Percentiles rank a stretch among this genome's conserved stretches.
phyloP scores from a whole-genome alignment of 2,797 vertebrate genomes.

The Erethizon dorsatum region DNA sequence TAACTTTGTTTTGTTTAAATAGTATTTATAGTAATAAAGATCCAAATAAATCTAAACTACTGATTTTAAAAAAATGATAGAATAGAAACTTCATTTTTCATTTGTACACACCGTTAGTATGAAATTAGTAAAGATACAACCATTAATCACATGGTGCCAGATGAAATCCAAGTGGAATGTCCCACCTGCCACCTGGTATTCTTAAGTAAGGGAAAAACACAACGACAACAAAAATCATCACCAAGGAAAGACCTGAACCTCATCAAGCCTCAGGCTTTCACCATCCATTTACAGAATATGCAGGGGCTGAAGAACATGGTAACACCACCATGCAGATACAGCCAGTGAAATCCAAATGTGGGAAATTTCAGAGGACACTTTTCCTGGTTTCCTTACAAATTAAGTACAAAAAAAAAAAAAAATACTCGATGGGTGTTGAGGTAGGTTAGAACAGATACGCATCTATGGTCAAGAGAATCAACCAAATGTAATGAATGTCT shows the following conservation, averaged over 20 bases:
- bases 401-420: not conserved
- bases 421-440: not conserved
- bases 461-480: slow-evolving; percentile 50
- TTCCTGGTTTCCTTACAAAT: slow-evolving; percentile 64
- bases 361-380: slow-evolving; percentile 63
- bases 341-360: slow-evolving; percentile 50
- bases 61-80: slow-evolving; percentile 39
- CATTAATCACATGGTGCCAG: not conserved
- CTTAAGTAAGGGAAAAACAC: not conserved
- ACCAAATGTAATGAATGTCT: not conserved
- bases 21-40: slow-evolving; percentile 24
- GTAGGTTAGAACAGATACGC: not conserved
- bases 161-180: slow-evolving; percentile 16
- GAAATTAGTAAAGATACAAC: slow-evolving; percentile 5
- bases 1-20: slow-evolving; percentile 63
- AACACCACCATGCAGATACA: not conserved
- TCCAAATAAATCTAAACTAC: slow-evolving; percentile 53
- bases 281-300: slow-evolving; percentile 29
- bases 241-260: not conserved
- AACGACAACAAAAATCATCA: not conserved
- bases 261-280: slow-evolving; percentile 6
- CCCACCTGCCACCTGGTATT: not conserved
- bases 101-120: not conserved
- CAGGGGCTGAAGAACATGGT: slow-evolving; percentile 18
- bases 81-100: slow-evolving; percentile 35